Conservation (phyloP, 2,797 vertebrate genomes). For the Sphaeramia orbicularis region DNA sequence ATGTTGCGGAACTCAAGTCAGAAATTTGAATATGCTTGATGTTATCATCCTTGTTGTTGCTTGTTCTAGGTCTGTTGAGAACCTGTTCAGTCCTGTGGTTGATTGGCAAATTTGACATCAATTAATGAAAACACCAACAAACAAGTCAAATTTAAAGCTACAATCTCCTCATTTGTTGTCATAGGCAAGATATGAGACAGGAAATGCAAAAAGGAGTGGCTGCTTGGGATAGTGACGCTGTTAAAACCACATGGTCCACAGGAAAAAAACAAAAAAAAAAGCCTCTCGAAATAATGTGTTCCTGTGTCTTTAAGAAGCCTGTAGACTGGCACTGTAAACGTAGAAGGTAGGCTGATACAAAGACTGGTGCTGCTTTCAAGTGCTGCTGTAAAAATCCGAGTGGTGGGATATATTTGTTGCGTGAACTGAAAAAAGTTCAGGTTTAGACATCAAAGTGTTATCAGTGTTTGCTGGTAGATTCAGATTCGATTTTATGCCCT, state of each 20-base stretch:
- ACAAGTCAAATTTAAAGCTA: slow-evolving; percentile 94
- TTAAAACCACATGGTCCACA: slow-evolving; percentile 82
- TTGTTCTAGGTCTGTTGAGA: slow-evolving; percentile 67
- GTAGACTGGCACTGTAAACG: slow-evolving; percentile 99
- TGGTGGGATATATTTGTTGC: slow-evolving; percentile 19
- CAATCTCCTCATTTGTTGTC: slow-evolving; percentile 91
- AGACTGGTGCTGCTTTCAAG: slow-evolving; percentile 82
- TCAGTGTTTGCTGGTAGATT: slow-evolving; percentile 63
- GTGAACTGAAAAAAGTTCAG: slow-evolving; percentile 30
- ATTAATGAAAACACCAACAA: slow-evolving; percentile 79
- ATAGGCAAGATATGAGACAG: slow-evolving; percentile 82
- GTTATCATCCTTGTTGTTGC: slow-evolving; percentile 74
- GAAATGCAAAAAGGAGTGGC: slow-evolving; percentile 78
- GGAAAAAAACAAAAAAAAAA: no score
- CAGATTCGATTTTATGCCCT: slow-evolving; percentile 26
- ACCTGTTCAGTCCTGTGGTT: slow-evolving; percentile 93
- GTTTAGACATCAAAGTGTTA: slow-evolving; percentile 38
- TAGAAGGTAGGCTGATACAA: slow-evolving; percentile 93
- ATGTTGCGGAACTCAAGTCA: slow-evolving; percentile 98
- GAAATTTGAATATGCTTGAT: slow-evolving; percentile 91
- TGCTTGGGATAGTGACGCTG: slow-evolving; percentile 77
- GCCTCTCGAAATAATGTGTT: slow-evolving; percentile 84
- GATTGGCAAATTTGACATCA: slow-evolving; percentile 91
- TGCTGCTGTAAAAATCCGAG: slow-evolving; percentile 64
- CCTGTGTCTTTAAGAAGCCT: slow-evolving; percentile 98